Percentiles rank a stretch among this genome's conserved stretches.
Evolutionary conservation across 2,113 vertebrate genomes (phyloP).

Genomic region (Percina caprodes): DNA sequence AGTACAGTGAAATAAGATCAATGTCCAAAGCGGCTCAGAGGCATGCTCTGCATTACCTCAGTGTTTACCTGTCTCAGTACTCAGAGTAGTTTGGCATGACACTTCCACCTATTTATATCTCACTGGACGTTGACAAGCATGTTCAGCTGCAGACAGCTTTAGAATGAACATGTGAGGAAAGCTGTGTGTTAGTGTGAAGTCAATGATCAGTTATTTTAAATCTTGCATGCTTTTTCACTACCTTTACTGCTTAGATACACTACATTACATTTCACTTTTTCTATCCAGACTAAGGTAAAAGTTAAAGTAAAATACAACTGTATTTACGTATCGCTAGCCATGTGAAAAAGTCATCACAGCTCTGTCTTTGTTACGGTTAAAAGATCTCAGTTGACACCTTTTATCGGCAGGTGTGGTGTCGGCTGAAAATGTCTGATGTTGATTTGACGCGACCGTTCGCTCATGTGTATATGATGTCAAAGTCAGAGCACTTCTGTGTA

Average conservation of each 20-base stretch:
- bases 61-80: constrained; percentile 46
- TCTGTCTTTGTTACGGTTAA: constrained; percentile 12
- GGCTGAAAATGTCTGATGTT: constrained; percentile 33
- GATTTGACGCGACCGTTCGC: constrained; percentile 26
- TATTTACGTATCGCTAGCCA: neutral
- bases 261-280: neutral
- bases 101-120: constrained; percentile 62
- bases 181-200: constrained; percentile 6
- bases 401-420: constrained; percentile 38
- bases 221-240: neutral
- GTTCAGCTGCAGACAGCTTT: constrained; percentile 29
- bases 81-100: constrained; percentile 44
- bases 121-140: constrained; percentile 24
- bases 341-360: neutral
- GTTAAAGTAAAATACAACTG: neutral
- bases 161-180: constrained; percentile 33
- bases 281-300: neutral
- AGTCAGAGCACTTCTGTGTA: constrained; percentile 59
- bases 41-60: constrained; percentile 39
- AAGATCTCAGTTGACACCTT: constrained; percentile 15
- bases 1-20: constrained; percentile 58
- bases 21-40: constrained; percentile 52
- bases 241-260: neutral
- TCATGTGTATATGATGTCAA: constrained; percentile 55
- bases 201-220: constrained; percentile 13